These are phyloP conservation scores for Isoperla grammatica DNA, from an alignment of 2,888 invertebrate species.

Conservation along the genomic window DNA sequence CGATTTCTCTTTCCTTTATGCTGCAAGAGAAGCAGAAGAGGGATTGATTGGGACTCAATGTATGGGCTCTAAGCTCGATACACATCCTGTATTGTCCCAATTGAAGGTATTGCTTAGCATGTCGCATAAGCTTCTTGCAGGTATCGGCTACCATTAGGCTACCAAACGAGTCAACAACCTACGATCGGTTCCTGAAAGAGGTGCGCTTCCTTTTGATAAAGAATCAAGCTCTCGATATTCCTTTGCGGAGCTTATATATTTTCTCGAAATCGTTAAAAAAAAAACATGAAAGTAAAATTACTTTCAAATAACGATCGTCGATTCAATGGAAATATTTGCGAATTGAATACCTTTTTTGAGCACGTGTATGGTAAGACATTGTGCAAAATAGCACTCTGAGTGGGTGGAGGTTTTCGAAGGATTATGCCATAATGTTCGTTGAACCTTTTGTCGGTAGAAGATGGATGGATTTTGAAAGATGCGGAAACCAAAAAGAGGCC, in stretches of 20 bases:
- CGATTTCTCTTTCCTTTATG: conserved; percentile 11
- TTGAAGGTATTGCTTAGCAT: not conserved
- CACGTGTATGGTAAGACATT: no score
- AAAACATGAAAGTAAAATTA: no score
- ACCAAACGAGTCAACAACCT: conserved; percentile 14
- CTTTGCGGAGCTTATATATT: no score
- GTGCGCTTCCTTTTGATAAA: not conserved
- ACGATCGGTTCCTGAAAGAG: conserved; percentile 3
- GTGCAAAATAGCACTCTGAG: no score
- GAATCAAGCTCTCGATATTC: no score
- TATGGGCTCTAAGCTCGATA: not conserved
- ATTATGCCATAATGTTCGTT: no score
- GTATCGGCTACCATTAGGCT: no score
- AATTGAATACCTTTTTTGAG: no score
- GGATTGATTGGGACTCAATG: conserved; percentile 4
- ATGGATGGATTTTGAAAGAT: conserved; percentile 16
- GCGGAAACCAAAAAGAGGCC: conserved; percentile 12
- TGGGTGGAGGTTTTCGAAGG: no score
- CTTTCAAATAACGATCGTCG: no score
- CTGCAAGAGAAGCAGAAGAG: conserved; percentile 1
- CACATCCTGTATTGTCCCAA: conserved; percentile 1
- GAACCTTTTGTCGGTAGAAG: not conserved
- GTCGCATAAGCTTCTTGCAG: conserved; percentile 6
- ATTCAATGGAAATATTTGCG: no score
- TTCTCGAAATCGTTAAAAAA: no score